phyloP scores from a whole-genome alignment of 64 coral and sea anemone genomes.

The Trachythela sp. region DNA sequence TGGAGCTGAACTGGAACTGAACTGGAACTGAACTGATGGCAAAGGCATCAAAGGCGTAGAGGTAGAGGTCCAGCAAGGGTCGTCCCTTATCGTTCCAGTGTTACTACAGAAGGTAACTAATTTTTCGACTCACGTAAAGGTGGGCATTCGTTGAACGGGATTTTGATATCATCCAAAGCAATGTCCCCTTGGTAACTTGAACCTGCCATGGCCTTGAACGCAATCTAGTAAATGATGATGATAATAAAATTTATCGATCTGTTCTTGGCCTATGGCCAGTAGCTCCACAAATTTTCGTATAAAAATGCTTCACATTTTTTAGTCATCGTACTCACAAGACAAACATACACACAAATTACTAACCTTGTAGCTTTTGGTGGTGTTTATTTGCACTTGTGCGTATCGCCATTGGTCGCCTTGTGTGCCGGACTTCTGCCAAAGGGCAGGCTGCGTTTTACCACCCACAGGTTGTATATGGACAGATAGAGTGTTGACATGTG shows the following conservation, averaged over 20 bases:
- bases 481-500: conserved; percentile 72
- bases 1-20: too few relatives aligned
- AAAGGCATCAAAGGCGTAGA: not conserved
- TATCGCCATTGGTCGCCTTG: conserved; percentile 71
- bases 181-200: conserved; percentile 51
- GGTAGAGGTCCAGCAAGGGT: not conserved
- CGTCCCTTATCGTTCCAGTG: too few relatives aligned
- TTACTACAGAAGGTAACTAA: too few relatives aligned
- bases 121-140: conserved; percentile 29
- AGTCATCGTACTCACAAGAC: not conserved
- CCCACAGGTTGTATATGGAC: conserved; percentile 48
- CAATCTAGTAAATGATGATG: conserved; percentile 12
- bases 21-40: too few relatives aligned
- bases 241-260: too few relatives aligned
- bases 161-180: conserved; percentile 54
- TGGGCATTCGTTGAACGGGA: conserved; percentile 36
- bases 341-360: not conserved
- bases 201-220: conserved; percentile 42
- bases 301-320: not conserved
- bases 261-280: too few relatives aligned
- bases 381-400: conserved; percentile 58
- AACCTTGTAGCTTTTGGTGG: conserved; percentile 54
- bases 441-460: conserved; percentile 37
- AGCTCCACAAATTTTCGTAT: too few relatives aligned
- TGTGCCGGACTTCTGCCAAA: conserved; percentile 75